Percentiles rank a stretch among this genome's conserved stretches.
These are phyloP conservation scores for Erebia ligea DNA, from an alignment of 2,888 invertebrate species.

Conservation along the genomic window DNA sequence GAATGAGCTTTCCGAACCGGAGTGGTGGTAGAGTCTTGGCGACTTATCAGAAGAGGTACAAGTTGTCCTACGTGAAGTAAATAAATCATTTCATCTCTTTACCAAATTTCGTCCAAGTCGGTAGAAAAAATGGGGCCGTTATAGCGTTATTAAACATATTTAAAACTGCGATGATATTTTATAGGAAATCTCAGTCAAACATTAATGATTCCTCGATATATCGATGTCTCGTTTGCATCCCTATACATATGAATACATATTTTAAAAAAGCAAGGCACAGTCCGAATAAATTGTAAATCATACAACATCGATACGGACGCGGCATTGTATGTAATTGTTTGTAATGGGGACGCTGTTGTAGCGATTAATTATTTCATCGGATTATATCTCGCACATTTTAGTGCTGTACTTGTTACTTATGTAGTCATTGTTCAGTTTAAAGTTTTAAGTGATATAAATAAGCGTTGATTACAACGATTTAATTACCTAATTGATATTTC, in stretches of 20 bases:
- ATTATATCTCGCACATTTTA: conserved; percentile 15
- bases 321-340: conserved; percentile 34
- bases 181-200: too few relatives aligned
- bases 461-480: not conserved
- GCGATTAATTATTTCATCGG: conserved; percentile 33
- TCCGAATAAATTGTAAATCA: conserved; percentile 40
- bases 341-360: conserved; percentile 30
- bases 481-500: not conserved
- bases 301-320: conserved; percentile 21
- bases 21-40: too few relatives aligned
- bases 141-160: too few relatives aligned
- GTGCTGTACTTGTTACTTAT: not conserved
- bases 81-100: too few relatives aligned
- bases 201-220: not conserved
- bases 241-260: not conserved
- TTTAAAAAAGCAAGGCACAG: conserved; percentile 15
- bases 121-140: too few relatives aligned
- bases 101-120: too few relatives aligned
- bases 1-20: too few relatives aligned
- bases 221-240: not conserved
- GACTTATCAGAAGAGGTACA: too few relatives aligned
- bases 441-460: not conserved
- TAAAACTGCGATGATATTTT: too few relatives aligned
- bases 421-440: conserved; percentile 9
- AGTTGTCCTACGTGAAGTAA: too few relatives aligned